A percentile compares a stretch with the other conserved stretches of the same genome.
Conservation (phyloP, 2,797 vertebrate species). For the Tolypeutes matacus region DNA sequence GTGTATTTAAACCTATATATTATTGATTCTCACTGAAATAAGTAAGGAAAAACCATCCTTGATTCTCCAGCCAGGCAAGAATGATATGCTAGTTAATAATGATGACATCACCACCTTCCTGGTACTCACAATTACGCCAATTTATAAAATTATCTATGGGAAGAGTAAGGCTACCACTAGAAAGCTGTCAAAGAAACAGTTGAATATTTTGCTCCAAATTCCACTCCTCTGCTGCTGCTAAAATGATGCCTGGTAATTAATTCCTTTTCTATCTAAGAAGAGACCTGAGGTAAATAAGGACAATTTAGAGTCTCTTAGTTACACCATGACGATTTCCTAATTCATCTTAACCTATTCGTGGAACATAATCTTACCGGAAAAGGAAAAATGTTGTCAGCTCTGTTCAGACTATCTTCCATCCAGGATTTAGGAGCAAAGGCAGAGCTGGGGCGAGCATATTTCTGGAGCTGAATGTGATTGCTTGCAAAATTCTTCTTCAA, state of each 20-base stretch:
- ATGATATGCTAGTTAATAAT: constrained; percentile 47
- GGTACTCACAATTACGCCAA: constrained; percentile 56
- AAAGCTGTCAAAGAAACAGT: constrained; percentile 45
- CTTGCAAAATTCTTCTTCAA: constrained; percentile 99
- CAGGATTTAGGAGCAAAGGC: constrained; percentile 98
- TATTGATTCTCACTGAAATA: constrained; percentile 50
- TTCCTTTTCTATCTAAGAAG: constrained; percentile 37
- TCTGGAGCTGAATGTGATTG: constrained; percentile 98
- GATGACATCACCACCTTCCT: constrained; percentile 46
- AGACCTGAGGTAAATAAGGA: background rate
- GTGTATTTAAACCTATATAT: background rate
- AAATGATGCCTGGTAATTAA: background rate
- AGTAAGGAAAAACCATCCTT: constrained; percentile 11
- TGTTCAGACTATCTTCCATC: constrained; percentile 97
- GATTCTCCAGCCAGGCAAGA: constrained; percentile 47
- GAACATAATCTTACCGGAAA: constrained; percentile 94
- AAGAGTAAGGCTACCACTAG: constrained; percentile 46
- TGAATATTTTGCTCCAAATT: constrained; percentile 53
- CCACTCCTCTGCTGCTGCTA: constrained; percentile 1
- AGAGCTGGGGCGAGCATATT: constrained; percentile 97
- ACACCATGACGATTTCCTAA: constrained; percentile 40
- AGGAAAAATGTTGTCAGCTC: constrained; percentile 97
- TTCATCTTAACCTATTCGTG: constrained; percentile 70
- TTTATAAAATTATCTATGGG: constrained; percentile 10
- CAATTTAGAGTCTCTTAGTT: constrained; percentile 22